These are phyloP conservation scores for Pogonocherus hispidulus DNA, from an alignment of 2,888 invertebrate genomes.

Conservation along the genomic window DNA sequence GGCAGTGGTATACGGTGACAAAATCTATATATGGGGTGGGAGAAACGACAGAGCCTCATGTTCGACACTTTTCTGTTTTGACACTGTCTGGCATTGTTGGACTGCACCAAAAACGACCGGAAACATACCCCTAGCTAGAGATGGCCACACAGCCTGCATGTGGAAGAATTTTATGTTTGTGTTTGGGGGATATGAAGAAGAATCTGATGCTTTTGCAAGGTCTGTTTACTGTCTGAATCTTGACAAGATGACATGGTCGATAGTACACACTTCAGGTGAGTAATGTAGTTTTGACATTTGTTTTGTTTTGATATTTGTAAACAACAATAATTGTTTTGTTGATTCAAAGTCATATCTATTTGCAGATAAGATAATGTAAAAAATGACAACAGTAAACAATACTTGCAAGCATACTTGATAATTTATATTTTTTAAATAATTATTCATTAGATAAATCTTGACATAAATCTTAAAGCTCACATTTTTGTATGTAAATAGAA, in stretches of 20 bases:
- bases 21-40: slow-evolving; percentile 93
- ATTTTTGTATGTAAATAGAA: too few species aligned
- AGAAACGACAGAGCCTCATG: slow-evolving; percentile 88
- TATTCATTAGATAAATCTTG: too few species aligned
- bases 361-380: too few species aligned
- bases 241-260: slow-evolving; percentile 80
- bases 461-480: too few species aligned
- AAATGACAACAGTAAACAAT: too few species aligned
- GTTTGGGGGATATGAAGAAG: slow-evolving; percentile 93
- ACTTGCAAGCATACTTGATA: too few species aligned
- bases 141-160: slow-evolving; percentile 92
- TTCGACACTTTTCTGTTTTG: slow-evolving; percentile 85
- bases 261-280: slow-evolving; percentile 68
- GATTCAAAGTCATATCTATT: too few species aligned
- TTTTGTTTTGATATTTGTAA: too few species aligned
- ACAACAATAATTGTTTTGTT: too few species aligned
- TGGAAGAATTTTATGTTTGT: slow-evolving; percentile 86
- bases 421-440: too few species aligned
- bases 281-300: background rate
- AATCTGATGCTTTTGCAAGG: slow-evolving; percentile 83
- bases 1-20: slow-evolving; percentile 83
- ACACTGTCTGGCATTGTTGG: slow-evolving; percentile 81
- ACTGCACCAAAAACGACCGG: slow-evolving; percentile 77
- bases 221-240: slow-evolving; percentile 84
- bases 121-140: slow-evolving; percentile 83